A percentile compares a stretch with the other conserved stretches of the same genome.
Conservation (phyloP, 2,888 invertebrate genomes). For the Prosapia bicincta region DNA sequence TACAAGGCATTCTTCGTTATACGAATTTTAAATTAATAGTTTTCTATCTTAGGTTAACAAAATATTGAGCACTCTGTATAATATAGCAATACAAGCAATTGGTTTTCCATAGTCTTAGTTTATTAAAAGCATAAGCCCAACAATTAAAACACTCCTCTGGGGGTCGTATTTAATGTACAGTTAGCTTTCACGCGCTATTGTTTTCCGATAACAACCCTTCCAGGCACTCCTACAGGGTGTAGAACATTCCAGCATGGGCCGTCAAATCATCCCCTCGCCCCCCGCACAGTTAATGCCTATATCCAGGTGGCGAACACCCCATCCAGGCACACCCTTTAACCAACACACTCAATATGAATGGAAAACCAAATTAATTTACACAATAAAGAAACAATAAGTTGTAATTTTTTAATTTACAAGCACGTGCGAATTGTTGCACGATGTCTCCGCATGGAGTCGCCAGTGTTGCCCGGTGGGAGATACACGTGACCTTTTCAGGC, state of each 20-base stretch:
- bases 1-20: too few relatives aligned
- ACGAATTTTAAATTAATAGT: too few relatives aligned
- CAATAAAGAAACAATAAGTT: constrained; percentile 1
- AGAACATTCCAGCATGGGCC: neutral
- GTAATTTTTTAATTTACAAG: neutral
- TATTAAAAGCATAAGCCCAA: neutral
- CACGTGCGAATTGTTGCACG: neutral
- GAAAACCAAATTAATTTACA: neutral
- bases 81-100: too few relatives aligned
- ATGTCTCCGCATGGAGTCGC: neutral
- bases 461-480: neutral
- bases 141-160: neutral
- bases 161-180: neutral
- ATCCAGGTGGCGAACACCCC: neutral
- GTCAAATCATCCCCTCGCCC: neutral
- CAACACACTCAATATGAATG: neutral
- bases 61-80: too few relatives aligned
- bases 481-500: neutral
- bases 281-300: neutral
- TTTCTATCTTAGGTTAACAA: too few relatives aligned
- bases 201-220: neutral
- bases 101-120: too few relatives aligned
- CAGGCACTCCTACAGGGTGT: neutral
- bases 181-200: neutral
- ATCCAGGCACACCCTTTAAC: neutral